Conservation (phyloP, 2,797 vertebrate species). For the Sphenodon punctatus region DNA sequence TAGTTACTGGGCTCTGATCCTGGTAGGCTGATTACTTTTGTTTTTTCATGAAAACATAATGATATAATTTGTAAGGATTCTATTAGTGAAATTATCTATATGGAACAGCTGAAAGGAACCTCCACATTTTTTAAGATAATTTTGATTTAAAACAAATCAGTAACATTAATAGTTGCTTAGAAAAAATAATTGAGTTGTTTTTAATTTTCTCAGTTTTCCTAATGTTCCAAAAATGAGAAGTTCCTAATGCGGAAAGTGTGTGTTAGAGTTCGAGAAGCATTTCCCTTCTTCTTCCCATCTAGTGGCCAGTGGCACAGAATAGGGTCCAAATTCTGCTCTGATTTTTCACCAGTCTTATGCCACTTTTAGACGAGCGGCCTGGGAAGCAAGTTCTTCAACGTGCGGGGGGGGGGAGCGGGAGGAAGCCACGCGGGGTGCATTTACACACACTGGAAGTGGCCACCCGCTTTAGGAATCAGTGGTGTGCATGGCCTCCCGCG, state of each 20-base stretch:
- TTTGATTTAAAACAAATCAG: too few species aligned
- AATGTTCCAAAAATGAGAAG: neutral
- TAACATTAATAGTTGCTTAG: too few species aligned
- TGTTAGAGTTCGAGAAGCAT: neutral
- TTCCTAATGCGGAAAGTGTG: neutral
- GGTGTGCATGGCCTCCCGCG: too few species aligned
- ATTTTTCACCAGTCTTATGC: neutral
- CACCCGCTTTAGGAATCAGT: too few species aligned
- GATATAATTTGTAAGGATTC: neutral
- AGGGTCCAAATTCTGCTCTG: neutral
- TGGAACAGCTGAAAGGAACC: neutral
- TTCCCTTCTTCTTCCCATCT: neutral
- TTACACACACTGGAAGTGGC: too few species aligned
- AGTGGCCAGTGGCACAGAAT: neutral
- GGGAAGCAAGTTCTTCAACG: too few species aligned
- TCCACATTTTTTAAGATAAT: too few species aligned
- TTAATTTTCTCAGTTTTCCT: neutral
- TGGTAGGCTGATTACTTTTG: neutral
- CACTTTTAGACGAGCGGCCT: too few species aligned
- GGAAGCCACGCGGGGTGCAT: too few species aligned
- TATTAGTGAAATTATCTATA: neutral
- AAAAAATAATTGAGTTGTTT: neutral
- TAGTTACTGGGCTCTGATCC: too few species aligned
- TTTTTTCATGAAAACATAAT: neutral
- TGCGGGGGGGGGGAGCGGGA: too few species aligned